Base-by-base conservation (phyloP, 2,113 vertebrate genomes). In the Leptodactylus fuscus region DNA sequence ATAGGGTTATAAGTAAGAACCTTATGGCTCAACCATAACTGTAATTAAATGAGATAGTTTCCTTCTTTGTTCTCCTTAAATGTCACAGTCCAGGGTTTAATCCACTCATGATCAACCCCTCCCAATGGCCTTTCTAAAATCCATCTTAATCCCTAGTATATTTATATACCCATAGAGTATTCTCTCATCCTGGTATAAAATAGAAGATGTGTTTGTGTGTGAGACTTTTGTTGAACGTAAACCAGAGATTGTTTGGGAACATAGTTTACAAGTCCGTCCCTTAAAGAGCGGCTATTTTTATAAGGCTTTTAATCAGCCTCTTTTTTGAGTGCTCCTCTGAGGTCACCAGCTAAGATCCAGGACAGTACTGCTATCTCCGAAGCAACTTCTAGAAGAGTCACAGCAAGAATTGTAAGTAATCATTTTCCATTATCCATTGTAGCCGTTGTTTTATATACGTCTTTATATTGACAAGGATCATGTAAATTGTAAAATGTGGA, bases 131-230 rank as follows among this genome's bases (percentile, higher is more conserved):
- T 86, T 86, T 86, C 36, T 24, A 4, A 73, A 86, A 86, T 81
- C 84, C 84, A 86, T 73, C 34, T 71, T 86, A 80, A 86, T 85
- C 84, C 51, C 44, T 44, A 60, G 84, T 79, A 81, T 86, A 86
- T 86, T 86, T 86, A 81, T 81, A 86, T 36, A 13, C 24, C 16
- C 65, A 77, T 34, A 60, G 73, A 44, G 65, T 29, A 73, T 73
- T 60, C 77, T 73, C 36, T 38, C 60, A 53, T 48, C 65, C 20
- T 6, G 77, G 55, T 18, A 80, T 24, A 46, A 83, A 74, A 75
- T 58, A 69, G 75, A 81, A 81, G 51, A 46, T 58, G 32, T 41
- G 51, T 48, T n/a, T 79, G 16, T 36, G 55, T 67, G 20, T 29
- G 46, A 85, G 22, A 53, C 62, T 55, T 81, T 86, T 81, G 83